Percentiles rank a stretch among this genome's conserved stretches.
Conservation (phyloP, 1,140 invertebrate genomes). For the Ditylenchus dipsaci region DNA sequence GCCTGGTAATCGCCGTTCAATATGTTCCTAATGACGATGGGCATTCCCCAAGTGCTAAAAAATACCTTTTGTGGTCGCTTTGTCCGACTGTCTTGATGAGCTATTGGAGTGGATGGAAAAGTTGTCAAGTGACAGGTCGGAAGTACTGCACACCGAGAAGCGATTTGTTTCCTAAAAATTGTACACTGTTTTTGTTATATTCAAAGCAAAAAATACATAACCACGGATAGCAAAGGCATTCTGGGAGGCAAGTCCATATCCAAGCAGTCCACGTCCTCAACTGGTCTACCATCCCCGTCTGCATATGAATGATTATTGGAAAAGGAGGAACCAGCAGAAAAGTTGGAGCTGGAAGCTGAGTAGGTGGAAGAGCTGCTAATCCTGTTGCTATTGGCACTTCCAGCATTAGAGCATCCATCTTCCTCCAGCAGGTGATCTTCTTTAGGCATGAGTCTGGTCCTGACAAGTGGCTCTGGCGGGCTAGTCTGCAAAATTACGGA, state of each 20-base stretch:
- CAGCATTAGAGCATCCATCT: not conserved
- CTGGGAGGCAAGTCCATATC: not conserved
- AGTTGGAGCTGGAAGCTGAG: not conserved
- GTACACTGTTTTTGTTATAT: not conserved
- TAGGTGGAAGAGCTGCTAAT: not conserved
- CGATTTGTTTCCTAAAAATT: not conserved
- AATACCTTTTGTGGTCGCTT: not conserved
- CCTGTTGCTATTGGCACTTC: not conserved
- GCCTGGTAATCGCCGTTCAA: too few relatives aligned
- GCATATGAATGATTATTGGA: not conserved
- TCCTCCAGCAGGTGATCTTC: not conserved
- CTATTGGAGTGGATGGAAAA: not conserved
- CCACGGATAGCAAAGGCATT: not conserved
- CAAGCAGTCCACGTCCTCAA: not conserved
- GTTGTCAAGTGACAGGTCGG: not conserved
- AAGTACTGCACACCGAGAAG: not conserved
- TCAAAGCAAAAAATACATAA: not conserved
- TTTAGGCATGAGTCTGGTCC: not conserved
- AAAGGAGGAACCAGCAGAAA: not conserved
- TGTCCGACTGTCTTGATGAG: not conserved
- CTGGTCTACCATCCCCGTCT: not conserved
- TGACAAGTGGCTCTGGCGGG: not conserved
- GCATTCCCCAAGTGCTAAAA: not conserved
- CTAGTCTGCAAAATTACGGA: not conserved
- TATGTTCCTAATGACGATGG: too few relatives aligned